Base-by-base conservation (phyloP, 2,113 vertebrate species). In the Zootoca vivipara region DNA sequence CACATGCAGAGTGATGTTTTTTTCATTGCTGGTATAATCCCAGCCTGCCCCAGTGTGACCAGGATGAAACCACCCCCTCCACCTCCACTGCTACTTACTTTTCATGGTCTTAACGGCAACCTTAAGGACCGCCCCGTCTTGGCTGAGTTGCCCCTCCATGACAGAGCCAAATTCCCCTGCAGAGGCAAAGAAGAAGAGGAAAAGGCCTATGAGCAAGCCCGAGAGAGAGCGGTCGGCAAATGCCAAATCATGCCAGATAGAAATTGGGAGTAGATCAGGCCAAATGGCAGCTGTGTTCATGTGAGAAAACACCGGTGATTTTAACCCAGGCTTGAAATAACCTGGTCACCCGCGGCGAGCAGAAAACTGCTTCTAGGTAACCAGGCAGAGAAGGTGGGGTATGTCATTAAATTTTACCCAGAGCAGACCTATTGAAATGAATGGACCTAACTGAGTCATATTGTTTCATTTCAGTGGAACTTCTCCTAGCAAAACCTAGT, bases 91-190 rank as follows among this genome's bases (percentile, higher is more conserved):
- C 52, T 33, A 97, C 98, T 98, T 93, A 99, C 98, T 99, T 92
- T 99, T 99, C 98, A 99, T 99, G 0, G 98, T 99, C 95, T 99
- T 99, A 56, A 99, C 98, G 1, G 98, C 98, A 38, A 99, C 98
- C 92, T 98, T 98, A 90, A 98, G 98, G 87, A 97, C 91, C 4
- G 96, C 96, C 42, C 98, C 98, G 20, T 98, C 98, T 92, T 98
- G 98, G 90, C 97, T 98, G 73, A 99, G 96, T 70, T 97, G 96
- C 1, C 98, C 98, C 70, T 98, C 98, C 98, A 99, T 98, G 85
- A 99, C 98, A 0, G 98, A 98, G 92, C 98, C 98, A 75, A 98
- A 99, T 93, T 98, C 98, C 58, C 98, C 98, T 98, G 92, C 9
- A 33, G 30, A n/a, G 56, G 20, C 28, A 33, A 40, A 28, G 65